A percentile compares a stretch with the other conserved stretches of the same genome.
These are phyloP conservation scores for Diplodus puntazzo DNA, from an alignment of 2,797 vertebrate species.

Conservation along the genomic window DNA sequence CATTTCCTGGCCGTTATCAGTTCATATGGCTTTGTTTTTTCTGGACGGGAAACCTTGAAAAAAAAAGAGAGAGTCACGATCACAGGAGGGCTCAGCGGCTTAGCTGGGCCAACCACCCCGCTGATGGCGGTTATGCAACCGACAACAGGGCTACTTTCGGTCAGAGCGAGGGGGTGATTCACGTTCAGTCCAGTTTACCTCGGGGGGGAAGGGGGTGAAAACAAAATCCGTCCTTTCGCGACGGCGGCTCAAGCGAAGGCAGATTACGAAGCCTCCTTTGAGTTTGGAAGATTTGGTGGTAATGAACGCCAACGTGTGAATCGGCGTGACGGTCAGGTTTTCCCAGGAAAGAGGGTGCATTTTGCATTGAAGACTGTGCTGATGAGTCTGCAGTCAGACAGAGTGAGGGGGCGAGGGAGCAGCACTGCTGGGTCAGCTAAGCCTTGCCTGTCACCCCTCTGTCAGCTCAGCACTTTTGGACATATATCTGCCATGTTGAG, in stretches of 20 bases:
- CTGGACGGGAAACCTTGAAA: constrained; percentile 59
- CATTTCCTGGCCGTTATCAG: constrained; percentile 82
- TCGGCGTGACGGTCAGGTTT: neutral
- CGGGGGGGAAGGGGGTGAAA: constrained; percentile 1
- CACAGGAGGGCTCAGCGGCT: constrained; percentile 71
- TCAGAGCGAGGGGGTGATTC: constrained; percentile 57
- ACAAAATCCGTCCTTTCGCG: constrained; percentile 9
- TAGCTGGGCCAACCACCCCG: constrained; percentile 59
- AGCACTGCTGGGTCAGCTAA: constrained; percentile 86
- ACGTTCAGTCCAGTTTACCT: constrained; percentile 38
- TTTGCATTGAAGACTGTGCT: constrained; percentile 62
- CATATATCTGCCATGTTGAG: constrained; percentile 77
- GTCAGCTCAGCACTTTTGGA: constrained; percentile 87
- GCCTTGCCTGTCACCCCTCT: constrained; percentile 78
- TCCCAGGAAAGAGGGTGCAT: constrained; percentile 22
- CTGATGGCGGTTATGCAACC: constrained; percentile 67
- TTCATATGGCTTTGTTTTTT: constrained; percentile 78
- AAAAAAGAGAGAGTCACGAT: constrained; percentile 52
- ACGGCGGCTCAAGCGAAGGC: neutral
- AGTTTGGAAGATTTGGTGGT: neutral
- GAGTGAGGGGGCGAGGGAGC: constrained; percentile 46
- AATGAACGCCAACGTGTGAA: neutral
- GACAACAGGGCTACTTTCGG: constrained; percentile 59
- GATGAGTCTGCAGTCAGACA: constrained; percentile 74
- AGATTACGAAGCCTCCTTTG: neutral